Conservation (phyloP, 2,113 vertebrate species). For the Pyrgilauda ruficollis region DNA sequence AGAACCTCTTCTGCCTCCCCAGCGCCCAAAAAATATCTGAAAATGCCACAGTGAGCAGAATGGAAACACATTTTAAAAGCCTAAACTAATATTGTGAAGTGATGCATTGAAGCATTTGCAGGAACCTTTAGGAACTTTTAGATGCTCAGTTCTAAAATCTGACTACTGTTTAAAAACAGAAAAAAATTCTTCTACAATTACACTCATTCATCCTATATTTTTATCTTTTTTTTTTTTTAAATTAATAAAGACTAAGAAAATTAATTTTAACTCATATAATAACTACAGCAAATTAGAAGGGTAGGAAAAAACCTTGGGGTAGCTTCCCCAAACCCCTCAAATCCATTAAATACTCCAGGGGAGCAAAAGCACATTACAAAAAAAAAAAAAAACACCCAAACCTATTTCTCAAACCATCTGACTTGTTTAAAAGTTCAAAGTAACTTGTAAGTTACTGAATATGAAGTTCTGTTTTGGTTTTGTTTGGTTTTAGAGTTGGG, state of each 20-base stretch:
- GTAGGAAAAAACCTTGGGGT: not conserved
- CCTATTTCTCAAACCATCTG: not conserved
- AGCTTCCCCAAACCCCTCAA: not conserved
- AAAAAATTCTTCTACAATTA: not conserved
- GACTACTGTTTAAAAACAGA: not conserved
- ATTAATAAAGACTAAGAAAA: not conserved
- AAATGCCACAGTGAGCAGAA: not conserved
- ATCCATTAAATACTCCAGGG: not conserved
- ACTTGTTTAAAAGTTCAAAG: not conserved
- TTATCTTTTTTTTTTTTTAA: not conserved
- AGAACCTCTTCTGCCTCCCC: not conserved
- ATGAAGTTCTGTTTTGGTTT: not conserved
- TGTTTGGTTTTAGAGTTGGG: not conserved
- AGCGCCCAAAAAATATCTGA: not conserved
- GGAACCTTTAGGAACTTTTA: not conserved
- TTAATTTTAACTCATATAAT: not conserved
- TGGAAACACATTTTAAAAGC: not conserved
- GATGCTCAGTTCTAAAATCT: not conserved
- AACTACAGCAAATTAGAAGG: not conserved
- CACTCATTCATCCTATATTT: not conserved
- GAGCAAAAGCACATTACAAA: not conserved
- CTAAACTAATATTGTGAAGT: not conserved
- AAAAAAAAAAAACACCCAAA: not conserved
- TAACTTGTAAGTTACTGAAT: not conserved
- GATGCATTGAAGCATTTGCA: not conserved